Base-by-base conservation (phyloP, 2,888 invertebrate species). In the Xanthorhoe spadicearia region DNA sequence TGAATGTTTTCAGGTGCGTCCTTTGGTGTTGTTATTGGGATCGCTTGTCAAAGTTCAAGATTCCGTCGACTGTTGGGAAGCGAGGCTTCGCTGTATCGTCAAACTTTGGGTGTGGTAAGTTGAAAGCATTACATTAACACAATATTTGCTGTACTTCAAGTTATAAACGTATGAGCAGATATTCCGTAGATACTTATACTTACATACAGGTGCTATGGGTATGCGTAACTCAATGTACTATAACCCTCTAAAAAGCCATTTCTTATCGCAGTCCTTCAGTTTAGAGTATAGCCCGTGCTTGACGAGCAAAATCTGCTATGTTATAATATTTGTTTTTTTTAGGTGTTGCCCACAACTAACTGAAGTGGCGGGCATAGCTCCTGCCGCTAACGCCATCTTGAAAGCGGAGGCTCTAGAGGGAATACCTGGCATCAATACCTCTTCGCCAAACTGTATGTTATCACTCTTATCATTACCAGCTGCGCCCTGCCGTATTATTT, bases 21-120 rank as follows among this genome's bases (percentile, higher is more conserved):
- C 98, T 80, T 97, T 99, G 85, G 98, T 99, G 85, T 94, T 97
- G 8, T 90, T 99, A 13, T 89, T 99, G 28, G 97, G 98, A 0
- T 96, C 97, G 0, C 94, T 98, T 53, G 96, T 99, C 1, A 97
- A 98, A 77, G 97, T 98, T 74, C 97, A 98, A 80, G 99, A 99
- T 85, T 92, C 90, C 0, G 88, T 92, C 0, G 95, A 96, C 3
- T 98, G 98, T 83, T 99, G 99, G 99, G 99, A 99, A 84, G 95
- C 96, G 70, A 96, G 99, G 79, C 92, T 99, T 0, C 95, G 97
- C 54, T 96, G 97, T 83, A 97, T 98, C 69, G 96, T 99, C 91
- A 96, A 96, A 74, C 92, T 99, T 60, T 98, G 99, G 92, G 92
- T 93, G 50, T 93, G 93, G 93, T 93, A 73, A 78, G 90, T 80